Evolutionary conservation across 2,888 invertebrate genomes (phyloP).

Genomic region (Luperina testacea): DNA sequence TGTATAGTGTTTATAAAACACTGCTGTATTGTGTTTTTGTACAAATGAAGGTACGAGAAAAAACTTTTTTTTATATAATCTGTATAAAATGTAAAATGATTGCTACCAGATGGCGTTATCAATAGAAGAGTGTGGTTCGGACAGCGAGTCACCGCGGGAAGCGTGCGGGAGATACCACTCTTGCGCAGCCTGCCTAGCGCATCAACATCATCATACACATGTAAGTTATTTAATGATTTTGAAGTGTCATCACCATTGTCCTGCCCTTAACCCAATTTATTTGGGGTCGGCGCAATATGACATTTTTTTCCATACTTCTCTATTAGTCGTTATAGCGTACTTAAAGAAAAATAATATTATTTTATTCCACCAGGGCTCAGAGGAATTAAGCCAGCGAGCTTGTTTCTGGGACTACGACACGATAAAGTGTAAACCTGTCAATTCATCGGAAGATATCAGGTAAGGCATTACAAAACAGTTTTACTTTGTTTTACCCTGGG

Average conservation of each 20-base stretch:
- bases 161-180: conserved; percentile 95
- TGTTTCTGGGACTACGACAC: conserved; percentile 92
- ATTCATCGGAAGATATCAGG: conserved; percentile 85
- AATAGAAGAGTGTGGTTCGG: conserved; percentile 81
- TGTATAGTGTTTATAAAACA: too few species aligned
- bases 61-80: too few species aligned
- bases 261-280: too few species aligned
- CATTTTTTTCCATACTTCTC: too few species aligned
- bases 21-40: too few species aligned
- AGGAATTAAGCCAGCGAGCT: conserved; percentile 81
- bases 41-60: too few species aligned
- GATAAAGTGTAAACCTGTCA: conserved; percentile 89
- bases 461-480: conserved; percentile 53
- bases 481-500: too few species aligned
- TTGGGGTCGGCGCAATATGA: too few species aligned
- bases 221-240: conserved; percentile 63
- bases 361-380: conserved; percentile 74
- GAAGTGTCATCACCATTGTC: too few species aligned
- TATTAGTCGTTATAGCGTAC: too few species aligned
- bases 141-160: conserved; percentile 89
- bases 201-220: conserved; percentile 84
- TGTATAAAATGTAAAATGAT: not conserved
- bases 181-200: conserved; percentile 95
- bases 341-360: not conserved
- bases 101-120: conserved; percentile 74